Evolutionary conservation across 2,888 invertebrate species (phyloP).

Genomic region (Ethmia dodecea): DNA sequence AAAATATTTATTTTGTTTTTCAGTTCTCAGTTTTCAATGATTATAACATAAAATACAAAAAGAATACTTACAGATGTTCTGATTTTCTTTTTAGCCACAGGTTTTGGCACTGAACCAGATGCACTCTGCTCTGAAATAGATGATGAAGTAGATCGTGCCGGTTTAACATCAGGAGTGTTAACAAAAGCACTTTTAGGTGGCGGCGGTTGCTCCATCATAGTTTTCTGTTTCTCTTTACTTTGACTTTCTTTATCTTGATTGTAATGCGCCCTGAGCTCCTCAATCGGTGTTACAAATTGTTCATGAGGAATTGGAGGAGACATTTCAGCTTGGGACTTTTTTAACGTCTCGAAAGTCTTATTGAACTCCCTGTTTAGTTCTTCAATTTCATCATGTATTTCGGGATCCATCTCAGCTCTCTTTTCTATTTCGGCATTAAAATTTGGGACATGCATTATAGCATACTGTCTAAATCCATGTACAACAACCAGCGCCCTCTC

Average conservation of each 20-base stretch:
- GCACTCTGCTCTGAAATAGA: no score
- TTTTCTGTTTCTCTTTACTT: not conserved
- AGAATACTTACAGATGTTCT: conserved; percentile 51
- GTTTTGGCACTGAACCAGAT: no score
- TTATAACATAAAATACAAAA: no score
- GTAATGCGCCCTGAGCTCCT: not conserved
- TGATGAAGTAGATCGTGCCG: no score
- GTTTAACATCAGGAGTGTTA: no score
- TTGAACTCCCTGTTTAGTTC: conserved; percentile 64
- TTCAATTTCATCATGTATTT: conserved; percentile 54
- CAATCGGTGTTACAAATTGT: conserved; percentile 12
- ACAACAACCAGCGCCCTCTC: conserved; percentile 83
- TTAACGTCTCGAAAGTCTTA: conserved; percentile 58
- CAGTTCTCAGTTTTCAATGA: not conserved
- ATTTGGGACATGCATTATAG: conserved; percentile 50
- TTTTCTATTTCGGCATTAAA: conserved; percentile 30
- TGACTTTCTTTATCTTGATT: not conserved
- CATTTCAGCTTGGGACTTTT: conserved; percentile 24
- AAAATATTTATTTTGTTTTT: not conserved
- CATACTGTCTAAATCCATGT: conserved; percentile 82
- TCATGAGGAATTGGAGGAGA: not conserved
- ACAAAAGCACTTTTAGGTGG: not conserved
- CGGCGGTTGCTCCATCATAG: not conserved
- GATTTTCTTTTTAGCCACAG: conserved; percentile 61
- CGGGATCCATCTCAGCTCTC: conserved; percentile 42